phyloP scores from a whole-genome alignment of 2,888 invertebrate genomes.

The Idaea aversata region DNA sequence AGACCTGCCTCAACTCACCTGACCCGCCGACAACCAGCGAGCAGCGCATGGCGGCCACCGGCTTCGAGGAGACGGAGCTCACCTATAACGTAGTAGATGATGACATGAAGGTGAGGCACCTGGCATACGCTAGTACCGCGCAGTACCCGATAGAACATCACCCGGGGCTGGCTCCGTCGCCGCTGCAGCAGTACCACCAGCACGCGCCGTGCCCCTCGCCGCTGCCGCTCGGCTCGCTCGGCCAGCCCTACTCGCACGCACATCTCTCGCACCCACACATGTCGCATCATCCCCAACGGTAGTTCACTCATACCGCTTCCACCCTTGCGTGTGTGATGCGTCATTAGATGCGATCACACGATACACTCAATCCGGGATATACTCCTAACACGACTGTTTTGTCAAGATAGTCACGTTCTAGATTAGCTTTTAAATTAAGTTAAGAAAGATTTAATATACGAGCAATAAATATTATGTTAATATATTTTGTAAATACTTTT shows the following conservation, averaged over 20 bases:
- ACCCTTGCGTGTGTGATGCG: not conserved
- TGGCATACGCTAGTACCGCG: conserved; percentile 91
- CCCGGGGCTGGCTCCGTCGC: conserved; percentile 83
- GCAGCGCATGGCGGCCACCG: conserved; percentile 98
- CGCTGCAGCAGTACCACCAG: conserved; percentile 86
- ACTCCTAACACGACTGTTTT: conserved; percentile 19
- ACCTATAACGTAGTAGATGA: conserved; percentile 97
- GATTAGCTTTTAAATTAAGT: conserved; percentile 54
- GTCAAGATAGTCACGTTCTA: conserved; percentile 64
- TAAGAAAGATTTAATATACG: conserved; percentile 63
- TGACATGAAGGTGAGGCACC: conserved; percentile 98
- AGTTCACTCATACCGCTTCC: conserved; percentile 56
- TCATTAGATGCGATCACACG: not conserved
- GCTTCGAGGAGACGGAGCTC: conserved; percentile 99
- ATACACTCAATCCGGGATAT: conserved; percentile 12
- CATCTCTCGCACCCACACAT: conserved; percentile 85
- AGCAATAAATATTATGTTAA: conserved; percentile 63
- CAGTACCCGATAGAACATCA: conserved; percentile 85
- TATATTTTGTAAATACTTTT: conserved; percentile 69
- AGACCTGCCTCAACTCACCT: conserved; percentile 98
- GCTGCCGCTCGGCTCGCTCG: conserved; percentile 80
- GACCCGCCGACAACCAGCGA: conserved; percentile 93
- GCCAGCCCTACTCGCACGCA: conserved; percentile 76
- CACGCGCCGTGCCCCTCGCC: conserved; percentile 88
- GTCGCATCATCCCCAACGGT: conserved; percentile 91